Conservation (phyloP, 1,140 invertebrate genomes). For the Drosophila sechellia region DNA sequence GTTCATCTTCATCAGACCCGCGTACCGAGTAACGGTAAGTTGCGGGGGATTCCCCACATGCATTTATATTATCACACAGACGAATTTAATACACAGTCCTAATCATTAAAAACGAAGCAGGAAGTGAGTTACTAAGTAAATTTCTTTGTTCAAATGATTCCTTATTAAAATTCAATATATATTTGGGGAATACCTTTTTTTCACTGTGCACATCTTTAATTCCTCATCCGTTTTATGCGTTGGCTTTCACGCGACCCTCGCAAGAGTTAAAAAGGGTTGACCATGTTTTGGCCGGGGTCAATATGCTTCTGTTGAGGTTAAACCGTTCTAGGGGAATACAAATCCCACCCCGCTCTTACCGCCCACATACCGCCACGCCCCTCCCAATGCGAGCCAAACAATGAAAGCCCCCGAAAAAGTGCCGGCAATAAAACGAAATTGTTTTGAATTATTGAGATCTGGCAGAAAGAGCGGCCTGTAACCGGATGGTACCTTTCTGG, state of each 20-base stretch:
- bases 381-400: conserved; percentile 21
- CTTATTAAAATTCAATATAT: too few relatives aligned
- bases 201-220: conserved; percentile 18
- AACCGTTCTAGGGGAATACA: conserved; percentile 64
- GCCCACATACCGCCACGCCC: conserved; percentile 17
- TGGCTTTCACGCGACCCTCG: conserved; percentile 65
- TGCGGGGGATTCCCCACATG: conserved; percentile 11
- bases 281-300: conserved; percentile 50
- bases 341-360: conserved; percentile 20
- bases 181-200: not conserved
- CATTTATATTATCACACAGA: conserved; percentile 2
- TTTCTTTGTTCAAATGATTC: not conserved
- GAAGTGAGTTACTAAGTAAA: not conserved
- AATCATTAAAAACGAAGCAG: not conserved
- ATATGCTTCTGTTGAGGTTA: conserved; percentile 70
- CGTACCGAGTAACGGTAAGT: conserved; percentile 64
- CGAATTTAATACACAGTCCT: not conserved
- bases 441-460: conserved; percentile 81
- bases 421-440: conserved; percentile 77
- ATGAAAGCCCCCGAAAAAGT: conserved; percentile 55
- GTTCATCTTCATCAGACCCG: conserved; percentile 71
- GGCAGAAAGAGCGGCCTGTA: conserved; percentile 31
- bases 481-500: conserved; percentile 33
- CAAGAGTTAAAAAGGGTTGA: conserved; percentile 60
- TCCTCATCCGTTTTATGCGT: conserved; percentile 54